These are phyloP conservation scores for Andrena dorsata DNA, from an alignment of 2,888 invertebrate genomes.

Conservation along the genomic window DNA sequence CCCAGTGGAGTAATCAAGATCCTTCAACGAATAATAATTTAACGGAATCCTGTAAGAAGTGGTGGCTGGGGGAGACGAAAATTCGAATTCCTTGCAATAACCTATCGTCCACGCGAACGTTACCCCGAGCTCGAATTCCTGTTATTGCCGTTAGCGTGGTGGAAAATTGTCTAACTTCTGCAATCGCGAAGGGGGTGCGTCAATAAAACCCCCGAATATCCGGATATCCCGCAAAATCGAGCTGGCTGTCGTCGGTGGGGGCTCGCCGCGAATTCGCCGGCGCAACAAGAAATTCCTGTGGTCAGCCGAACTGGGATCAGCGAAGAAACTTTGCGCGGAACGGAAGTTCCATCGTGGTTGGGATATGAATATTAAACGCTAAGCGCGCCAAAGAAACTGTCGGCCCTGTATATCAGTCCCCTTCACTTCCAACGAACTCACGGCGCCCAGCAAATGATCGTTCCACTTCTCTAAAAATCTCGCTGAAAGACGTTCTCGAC, in stretches of 20 bases:
- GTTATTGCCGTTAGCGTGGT: slow-evolving; percentile 7
- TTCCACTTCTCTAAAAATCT: background rate
- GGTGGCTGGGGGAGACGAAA: too few species aligned
- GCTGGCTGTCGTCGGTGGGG: slow-evolving; percentile 34
- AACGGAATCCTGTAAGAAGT: too few species aligned
- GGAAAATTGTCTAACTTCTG: slow-evolving; percentile 42
- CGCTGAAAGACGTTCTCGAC: background rate
- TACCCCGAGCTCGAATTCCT: slow-evolving; percentile 13
- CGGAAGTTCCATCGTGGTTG: slow-evolving; percentile 31
- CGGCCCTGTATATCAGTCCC: slow-evolving; percentile 15
- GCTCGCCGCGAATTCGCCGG: slow-evolving; percentile 34
- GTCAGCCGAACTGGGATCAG: slow-evolving; percentile 54
- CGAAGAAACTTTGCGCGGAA: slow-evolving; percentile 54
- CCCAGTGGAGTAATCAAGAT: too few species aligned
- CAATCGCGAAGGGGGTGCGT: slow-evolving; percentile 22
- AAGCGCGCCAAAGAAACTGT: slow-evolving; percentile 37
- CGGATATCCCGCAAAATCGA: slow-evolving; percentile 56
- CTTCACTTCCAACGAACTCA: background rate
- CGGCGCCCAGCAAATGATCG: background rate
- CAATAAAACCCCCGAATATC: slow-evolving; percentile 54
- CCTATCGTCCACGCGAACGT: background rate
- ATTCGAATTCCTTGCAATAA: too few species aligned
- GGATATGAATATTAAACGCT: slow-evolving; percentile 52
- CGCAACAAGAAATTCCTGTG: slow-evolving; percentile 62
- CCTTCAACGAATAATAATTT: too few species aligned